These are phyloP conservation scores for Drosophila nr. perissopoda DNA, from an alignment of 2,888 invertebrate species.

Conservation along the genomic window DNA sequence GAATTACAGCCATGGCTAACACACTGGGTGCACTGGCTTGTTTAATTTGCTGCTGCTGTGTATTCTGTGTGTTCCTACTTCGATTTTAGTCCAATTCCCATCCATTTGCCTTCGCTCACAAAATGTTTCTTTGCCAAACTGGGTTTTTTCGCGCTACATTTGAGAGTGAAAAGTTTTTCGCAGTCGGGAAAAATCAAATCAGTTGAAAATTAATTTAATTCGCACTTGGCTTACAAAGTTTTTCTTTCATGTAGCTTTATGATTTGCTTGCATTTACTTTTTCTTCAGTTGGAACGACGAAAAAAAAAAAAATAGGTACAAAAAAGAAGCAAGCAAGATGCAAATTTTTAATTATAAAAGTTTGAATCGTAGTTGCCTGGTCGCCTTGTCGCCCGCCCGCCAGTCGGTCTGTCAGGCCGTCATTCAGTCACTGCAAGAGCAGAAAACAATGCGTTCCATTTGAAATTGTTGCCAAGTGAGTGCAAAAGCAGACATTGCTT, in stretches of 20 bases:
- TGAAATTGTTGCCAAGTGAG: constrained; percentile 56
- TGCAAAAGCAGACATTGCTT: constrained; percentile 13
- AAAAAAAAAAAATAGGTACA: constrained; percentile 8
- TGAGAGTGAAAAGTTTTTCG: constrained; percentile 55
- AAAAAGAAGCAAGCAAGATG: constrained; percentile 37
- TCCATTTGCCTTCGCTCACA: neutral
- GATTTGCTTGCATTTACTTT: constrained; percentile 55
- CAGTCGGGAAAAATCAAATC: constrained; percentile 67
- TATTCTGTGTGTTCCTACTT: neutral
- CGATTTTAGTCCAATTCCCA: neutral
- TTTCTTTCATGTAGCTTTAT: constrained; percentile 66
- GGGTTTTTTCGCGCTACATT: constrained; percentile 19
- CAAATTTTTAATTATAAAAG: constrained; percentile 80
- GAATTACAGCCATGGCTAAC: constrained; percentile 59
- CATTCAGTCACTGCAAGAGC: constrained; percentile 31
- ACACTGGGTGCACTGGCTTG: neutral
- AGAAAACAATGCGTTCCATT: constrained; percentile 47
- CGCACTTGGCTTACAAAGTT: constrained; percentile 67
- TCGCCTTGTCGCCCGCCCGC: constrained; percentile 48
- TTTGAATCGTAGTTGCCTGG: constrained; percentile 70
- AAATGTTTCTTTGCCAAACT: neutral
- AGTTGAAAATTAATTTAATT: constrained; percentile 81
- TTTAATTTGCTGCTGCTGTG: neutral
- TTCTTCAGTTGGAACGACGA: constrained; percentile 15
- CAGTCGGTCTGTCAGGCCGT: constrained; percentile 18